Conservation (phyloP, 2,888 invertebrate species). For the Chrysotoxum bicinctum region DNA sequence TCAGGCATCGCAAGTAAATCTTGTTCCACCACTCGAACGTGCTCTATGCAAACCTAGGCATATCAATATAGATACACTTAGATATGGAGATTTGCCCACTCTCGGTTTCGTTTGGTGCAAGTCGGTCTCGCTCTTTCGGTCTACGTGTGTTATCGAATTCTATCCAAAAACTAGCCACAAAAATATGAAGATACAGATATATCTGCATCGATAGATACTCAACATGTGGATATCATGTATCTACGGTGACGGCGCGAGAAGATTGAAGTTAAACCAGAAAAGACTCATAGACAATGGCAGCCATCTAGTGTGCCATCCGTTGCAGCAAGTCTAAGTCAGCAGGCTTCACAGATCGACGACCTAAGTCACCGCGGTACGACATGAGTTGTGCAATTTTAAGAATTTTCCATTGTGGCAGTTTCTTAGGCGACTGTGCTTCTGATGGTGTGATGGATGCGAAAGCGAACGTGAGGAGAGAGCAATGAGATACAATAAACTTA, state of each 20-base stretch:
- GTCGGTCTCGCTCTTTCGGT: constrained; percentile 33
- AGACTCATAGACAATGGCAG: constrained; percentile 55
- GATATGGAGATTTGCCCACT: constrained; percentile 71
- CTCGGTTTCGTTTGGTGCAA: constrained; percentile 58
- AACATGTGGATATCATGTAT: constrained; percentile 42
- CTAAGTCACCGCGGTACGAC: constrained; percentile 23
- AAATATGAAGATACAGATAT: constrained; percentile 29
- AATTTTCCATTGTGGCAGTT: constrained; percentile 55
- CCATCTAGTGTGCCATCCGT: constrained; percentile 62
- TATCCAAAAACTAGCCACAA: constrained; percentile 60
- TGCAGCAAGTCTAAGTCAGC: constrained; percentile 28
- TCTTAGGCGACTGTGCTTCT: constrained; percentile 22
- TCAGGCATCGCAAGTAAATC: constrained; percentile 64
- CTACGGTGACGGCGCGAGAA: constrained; percentile 10
- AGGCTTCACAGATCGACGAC: constrained; percentile 67
- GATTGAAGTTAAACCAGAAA: constrained; percentile 56
- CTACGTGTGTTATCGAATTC: constrained; percentile 40
- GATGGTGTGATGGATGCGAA: constrained; percentile 56
- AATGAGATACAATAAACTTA: constrained; percentile 46
- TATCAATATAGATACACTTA: constrained; percentile 45
- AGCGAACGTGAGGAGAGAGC: constrained; percentile 54
- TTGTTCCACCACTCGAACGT: constrained; percentile 66
- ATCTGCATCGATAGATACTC: constrained; percentile 49
- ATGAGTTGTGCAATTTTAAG: constrained; percentile 62
- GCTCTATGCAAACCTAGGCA: constrained; percentile 60